Evolutionary conservation across 2,113 vertebrate genomes (phyloP).

Genomic region (Chitala chitala): DNA sequence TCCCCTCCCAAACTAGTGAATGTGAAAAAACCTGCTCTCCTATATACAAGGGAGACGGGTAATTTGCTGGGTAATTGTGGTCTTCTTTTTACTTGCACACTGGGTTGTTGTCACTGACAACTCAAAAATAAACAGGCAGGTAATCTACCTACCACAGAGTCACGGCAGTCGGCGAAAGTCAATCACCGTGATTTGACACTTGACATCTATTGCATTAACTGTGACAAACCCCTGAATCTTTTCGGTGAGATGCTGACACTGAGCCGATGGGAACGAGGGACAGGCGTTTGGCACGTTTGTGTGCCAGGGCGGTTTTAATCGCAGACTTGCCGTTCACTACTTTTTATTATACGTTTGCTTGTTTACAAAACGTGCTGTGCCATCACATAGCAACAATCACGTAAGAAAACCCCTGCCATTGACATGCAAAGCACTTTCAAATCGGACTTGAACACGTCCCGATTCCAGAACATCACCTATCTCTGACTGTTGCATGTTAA

Average conservation of each 20-base stretch:
- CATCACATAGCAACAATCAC: slow-evolving; percentile 14
- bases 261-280: slow-evolving; percentile 36
- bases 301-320: slow-evolving; percentile 3
- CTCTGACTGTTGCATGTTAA: slow-evolving; percentile 42
- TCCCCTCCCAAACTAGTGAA: background rate
- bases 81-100: slow-evolving; percentile 11
- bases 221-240: slow-evolving; percentile 37
- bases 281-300: slow-evolving; percentile 1
- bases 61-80: slow-evolving; percentile 11
- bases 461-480: slow-evolving; percentile 17
- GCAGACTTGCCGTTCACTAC: background rate
- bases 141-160: slow-evolving; percentile 17
- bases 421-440: background rate
- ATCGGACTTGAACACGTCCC: background rate
- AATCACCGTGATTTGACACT: slow-evolving; percentile 47
- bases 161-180: slow-evolving; percentile 19
- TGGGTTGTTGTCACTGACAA: background rate
- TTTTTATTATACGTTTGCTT: background rate
- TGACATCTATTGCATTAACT: slow-evolving; percentile 52
- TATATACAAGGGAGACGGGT: background rate
- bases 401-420: background rate
- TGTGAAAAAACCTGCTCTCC: background rate
- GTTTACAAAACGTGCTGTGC: background rate
- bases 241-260: slow-evolving; percentile 44
- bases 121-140: slow-evolving; percentile 10